Base-by-base conservation (phyloP, 2,888 invertebrate genomes). In the Synergus itoensis region DNA sequence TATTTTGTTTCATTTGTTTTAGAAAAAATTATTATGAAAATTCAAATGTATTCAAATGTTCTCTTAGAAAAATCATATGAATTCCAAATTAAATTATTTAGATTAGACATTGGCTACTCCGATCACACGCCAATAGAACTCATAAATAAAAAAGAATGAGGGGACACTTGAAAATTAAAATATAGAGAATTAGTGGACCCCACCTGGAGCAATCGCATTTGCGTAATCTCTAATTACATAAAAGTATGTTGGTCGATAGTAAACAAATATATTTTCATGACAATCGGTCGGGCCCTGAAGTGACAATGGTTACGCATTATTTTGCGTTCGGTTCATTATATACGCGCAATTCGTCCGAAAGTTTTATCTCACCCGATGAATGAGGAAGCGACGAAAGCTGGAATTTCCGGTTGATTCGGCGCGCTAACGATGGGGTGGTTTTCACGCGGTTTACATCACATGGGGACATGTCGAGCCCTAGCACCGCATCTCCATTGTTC, bases 361-460 rank as follows among this genome's bases (percentile, higher is more conserved):
- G 80, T 77, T 82, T 82, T 77, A 78, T 73, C 77, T 82, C 69
- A 14, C 76, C 43, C 67, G 77, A 75, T 82, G 82, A 81, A 81
- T 81, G 80, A 83, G 84, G 83, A 84, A 81, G 83, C 79, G 84
- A 87, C 88, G 89, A 91, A 91, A 91, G 91, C 92, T 91, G 92
- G 92, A 92, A 92, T 92, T 92, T 92, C 92, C 92, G 92, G 92
- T 92, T 92, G 92, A 92, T 91, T 91, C 92, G 90, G 88, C 90
- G 88, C 90, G 87, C 91, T 92, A 92, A 92, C 90, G 92, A 92
- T 90, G 91, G 90, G 90, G 90, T 89, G 88, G 87, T 86, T 85
- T 67, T 63, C 79, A 81, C 79, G 75, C 80, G 82, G 79, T 82
- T 84, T 82, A 80, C 83, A 81, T 78, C 69, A 77, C 81, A 79